phyloP scores from a whole-genome alignment of 2,797 vertebrate species.

The Echeneis naucrates region DNA sequence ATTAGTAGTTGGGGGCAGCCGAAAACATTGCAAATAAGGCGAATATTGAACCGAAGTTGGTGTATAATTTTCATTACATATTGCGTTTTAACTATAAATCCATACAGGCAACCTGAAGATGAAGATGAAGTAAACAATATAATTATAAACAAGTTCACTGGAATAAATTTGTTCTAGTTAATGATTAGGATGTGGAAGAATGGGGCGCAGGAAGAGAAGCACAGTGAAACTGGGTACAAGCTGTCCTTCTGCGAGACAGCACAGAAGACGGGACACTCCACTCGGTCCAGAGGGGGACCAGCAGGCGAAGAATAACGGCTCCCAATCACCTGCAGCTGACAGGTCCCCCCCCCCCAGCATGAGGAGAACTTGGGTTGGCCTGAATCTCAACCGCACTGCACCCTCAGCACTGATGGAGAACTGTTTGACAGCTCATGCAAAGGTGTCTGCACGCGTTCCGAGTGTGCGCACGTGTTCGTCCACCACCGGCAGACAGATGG shows the following conservation, averaged over 20 bases:
- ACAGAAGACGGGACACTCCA: conserved; percentile 47
- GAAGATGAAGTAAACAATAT: not conserved
- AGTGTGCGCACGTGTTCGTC: conserved; percentile 9
- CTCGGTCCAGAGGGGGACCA: conserved; percentile 18
- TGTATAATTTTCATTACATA: not conserved
- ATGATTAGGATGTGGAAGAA: not conserved
- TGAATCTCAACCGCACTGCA: conserved; percentile 60
- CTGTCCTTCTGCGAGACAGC: conserved; percentile 45
- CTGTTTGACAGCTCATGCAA: conserved; percentile 40
- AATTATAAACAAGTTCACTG: not conserved
- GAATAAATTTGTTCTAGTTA: conserved; percentile 7
- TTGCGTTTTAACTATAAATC: too few species aligned
- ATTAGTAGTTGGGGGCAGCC: not conserved
- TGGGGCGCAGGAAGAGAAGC: not conserved
- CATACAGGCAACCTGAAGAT: too few species aligned
- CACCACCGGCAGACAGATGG: conserved; percentile 18
- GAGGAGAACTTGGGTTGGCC: conserved; percentile 39
- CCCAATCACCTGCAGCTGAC: conserved; percentile 35
- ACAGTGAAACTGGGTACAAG: conserved; percentile 42
- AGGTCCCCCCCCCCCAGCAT: conserved; percentile 38
- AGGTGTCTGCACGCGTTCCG: conserved; percentile 13
- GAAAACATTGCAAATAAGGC: not conserved
- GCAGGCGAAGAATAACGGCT: conserved; percentile 19
- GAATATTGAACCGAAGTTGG: not conserved
- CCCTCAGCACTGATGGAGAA: conserved; percentile 35